Base-by-base conservation (phyloP, 2,113 vertebrate genomes). In the Oplegnathus fasciatus region DNA sequence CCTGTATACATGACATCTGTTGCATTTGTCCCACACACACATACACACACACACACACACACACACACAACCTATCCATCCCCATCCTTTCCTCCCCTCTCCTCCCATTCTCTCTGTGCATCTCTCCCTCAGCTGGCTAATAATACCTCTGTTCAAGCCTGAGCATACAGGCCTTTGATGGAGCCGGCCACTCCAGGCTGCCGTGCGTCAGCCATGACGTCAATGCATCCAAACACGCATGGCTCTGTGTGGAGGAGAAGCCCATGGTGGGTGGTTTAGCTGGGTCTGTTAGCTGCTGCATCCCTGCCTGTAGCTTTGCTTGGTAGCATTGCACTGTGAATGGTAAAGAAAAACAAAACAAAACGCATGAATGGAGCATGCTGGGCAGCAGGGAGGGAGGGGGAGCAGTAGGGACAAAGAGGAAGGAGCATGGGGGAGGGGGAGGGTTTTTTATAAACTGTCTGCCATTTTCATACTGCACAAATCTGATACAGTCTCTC, bases 181-280 rank as follows among this genome's bases (percentile, higher is more conserved):
- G 72, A 55, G 64, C 65, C 22, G 60, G 69, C 85, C 80, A 71
- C 88, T 85, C 84, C 76, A 69, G 80, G 68, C 82, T 18, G 54
- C 70, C 42, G 58, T 89, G 86, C 82, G 86, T 90, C 88, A 90
- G 67, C 64, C 24, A 15, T 91, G 90, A 91, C 88, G 86, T 89
- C 90, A 91, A 76, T 82, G 69, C 62, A 55, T 61, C 52, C 64
- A 78, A 80, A 87, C 85, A 90, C 62, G 89, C 67, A 54, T 71
- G 54, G 72, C 70, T 68, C 75, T 89, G 78, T 91, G 75, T 86
- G 75, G 75, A 77, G 54, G 73, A 86, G 76, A 42, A 73, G 60
- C 69, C 60, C 68, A 34, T 42, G 71, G 75, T 75, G 79, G 80
- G 75, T 28, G 54, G 76, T 55, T 26, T 71, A 72, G 68, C 77